Percentiles rank a stretch among this genome's conserved stretches.
Evolutionary conservation across 2,113 vertebrate species (phyloP).

Genomic region (Phodopus roborovskii): DNA sequence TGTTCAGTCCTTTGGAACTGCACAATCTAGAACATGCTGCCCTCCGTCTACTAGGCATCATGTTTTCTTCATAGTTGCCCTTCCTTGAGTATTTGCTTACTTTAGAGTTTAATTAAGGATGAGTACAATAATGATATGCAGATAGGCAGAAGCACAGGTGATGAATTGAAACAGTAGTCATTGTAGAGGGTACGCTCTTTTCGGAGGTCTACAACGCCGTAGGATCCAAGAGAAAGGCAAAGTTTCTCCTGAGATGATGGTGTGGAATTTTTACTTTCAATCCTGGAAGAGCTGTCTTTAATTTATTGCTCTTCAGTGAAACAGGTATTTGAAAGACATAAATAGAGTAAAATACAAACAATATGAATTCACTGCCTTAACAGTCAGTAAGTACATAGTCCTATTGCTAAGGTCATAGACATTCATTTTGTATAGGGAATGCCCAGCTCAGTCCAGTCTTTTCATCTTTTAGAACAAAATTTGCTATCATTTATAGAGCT

Average conservation of each 20-base stretch:
- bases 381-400: background rate
- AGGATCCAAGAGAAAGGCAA: background rate
- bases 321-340: background rate
- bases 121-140: background rate
- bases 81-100: background rate
- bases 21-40: background rate
- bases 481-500: background rate
- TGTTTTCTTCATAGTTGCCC: background rate
- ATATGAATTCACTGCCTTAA: background rate
- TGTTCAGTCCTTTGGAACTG: background rate
- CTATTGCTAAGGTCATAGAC: background rate
- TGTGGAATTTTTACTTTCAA: background rate
- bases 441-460: background rate
- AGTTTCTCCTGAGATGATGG: background rate
- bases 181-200: background rate
- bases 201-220: background rate
- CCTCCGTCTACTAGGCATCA: rapidly evolving
- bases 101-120: background rate
- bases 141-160: background rate
- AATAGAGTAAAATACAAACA: background rate
- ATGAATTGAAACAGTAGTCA: background rate
- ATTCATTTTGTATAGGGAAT: background rate
- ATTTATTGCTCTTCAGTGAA: background rate
- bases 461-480: background rate
- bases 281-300: background rate